Percentiles rank a stretch among this genome's conserved stretches.
Conservation (phyloP, 1,140 invertebrate species). For the Chelonus insularis region DNA sequence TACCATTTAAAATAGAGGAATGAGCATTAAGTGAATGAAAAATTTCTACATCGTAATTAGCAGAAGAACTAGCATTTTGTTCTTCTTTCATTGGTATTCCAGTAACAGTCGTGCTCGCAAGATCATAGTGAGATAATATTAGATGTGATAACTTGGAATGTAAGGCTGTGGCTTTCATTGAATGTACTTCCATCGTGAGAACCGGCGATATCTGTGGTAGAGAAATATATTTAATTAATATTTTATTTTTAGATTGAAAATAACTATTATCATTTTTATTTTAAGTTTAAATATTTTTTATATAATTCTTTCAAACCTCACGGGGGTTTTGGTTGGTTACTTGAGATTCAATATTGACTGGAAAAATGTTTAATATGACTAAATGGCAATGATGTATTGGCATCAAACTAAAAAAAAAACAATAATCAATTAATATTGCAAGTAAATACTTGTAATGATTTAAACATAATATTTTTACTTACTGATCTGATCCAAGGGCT, state of each 20-base stretch:
- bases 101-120: slow-evolving; percentile 95
- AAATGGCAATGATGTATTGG: slow-evolving; percentile 85
- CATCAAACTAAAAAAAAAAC: slow-evolving; percentile 65
- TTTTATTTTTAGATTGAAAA: no score
- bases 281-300: slow-evolving; percentile 18
- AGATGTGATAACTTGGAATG: slow-evolving; percentile 71
- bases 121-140: slow-evolving; percentile 82
- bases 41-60: slow-evolving; percentile 97
- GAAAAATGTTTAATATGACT: slow-evolving; percentile 85
- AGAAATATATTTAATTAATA: no score
- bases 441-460: slow-evolving; percentile 38
- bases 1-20: slow-evolving; percentile 72
- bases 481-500: slow-evolving; percentile 65
- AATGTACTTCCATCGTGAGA: slow-evolving; percentile 71
- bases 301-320: slow-evolving; percentile 57
- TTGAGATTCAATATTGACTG: slow-evolving; percentile 73
- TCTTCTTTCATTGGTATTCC: slow-evolving; percentile 99
- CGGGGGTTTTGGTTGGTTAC: slow-evolving; percentile 71
- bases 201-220: slow-evolving; percentile 68
- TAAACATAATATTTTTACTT: slow-evolving; percentile 41
- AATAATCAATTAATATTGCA: slow-evolving; percentile 7
- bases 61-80: slow-evolving; percentile 95
- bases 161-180: slow-evolving; percentile 67
- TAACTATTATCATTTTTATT: no score
- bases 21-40: slow-evolving; percentile 87